A percentile compares a stretch with the other conserved stretches of the same genome.
Conservation (phyloP, 2,113 vertebrate species). For the Syngnathus scovelli region DNA sequence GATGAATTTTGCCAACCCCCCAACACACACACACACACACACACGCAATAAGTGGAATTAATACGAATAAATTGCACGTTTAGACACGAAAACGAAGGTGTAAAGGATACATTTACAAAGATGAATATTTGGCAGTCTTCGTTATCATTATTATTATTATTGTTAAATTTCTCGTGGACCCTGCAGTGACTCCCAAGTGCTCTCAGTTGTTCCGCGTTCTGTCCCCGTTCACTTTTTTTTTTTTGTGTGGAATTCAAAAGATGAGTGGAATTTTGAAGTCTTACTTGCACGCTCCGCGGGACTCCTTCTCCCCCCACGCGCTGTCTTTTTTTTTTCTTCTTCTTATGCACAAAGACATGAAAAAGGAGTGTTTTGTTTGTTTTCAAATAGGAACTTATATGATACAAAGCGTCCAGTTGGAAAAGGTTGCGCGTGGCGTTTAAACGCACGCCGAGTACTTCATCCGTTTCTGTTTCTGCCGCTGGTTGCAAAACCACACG, state of each 20-base stretch:
- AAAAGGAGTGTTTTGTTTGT: neutral
- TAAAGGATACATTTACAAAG: constrained; percentile 87
- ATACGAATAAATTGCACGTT: constrained; percentile 82
- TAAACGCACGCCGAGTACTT: constrained; percentile 97
- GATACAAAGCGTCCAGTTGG: constrained; percentile 66
- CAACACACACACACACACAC: neutral
- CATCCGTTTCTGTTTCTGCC: constrained; percentile 99
- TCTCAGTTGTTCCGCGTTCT: constrained; percentile 29
- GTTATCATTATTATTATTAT: constrained; percentile 18
- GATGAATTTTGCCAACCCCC: neutral
- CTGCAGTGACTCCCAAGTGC: constrained; percentile 63
- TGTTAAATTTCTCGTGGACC: constrained; percentile 36
- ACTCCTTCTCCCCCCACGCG: constrained; percentile 49
- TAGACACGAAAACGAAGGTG: constrained; percentile 83
- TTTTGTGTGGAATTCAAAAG: neutral
- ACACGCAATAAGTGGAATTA: constrained; percentile 68
- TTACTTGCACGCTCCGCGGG: constrained; percentile 76
- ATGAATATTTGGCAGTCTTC: constrained; percentile 81
- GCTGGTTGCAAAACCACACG: constrained; percentile 98
- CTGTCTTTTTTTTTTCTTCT: constrained; percentile 54
- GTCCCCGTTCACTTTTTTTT: constrained; percentile 17
- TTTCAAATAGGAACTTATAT: constrained; percentile 69
- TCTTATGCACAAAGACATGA: constrained; percentile 30
- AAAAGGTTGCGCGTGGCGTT: neutral
- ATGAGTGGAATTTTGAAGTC: constrained; percentile 45